A percentile compares a stretch with the other conserved stretches of the same genome.
These are phyloP conservation scores for Acanthopagrus latus DNA, from an alignment of 2,797 vertebrate genomes.

Conservation along the genomic window DNA sequence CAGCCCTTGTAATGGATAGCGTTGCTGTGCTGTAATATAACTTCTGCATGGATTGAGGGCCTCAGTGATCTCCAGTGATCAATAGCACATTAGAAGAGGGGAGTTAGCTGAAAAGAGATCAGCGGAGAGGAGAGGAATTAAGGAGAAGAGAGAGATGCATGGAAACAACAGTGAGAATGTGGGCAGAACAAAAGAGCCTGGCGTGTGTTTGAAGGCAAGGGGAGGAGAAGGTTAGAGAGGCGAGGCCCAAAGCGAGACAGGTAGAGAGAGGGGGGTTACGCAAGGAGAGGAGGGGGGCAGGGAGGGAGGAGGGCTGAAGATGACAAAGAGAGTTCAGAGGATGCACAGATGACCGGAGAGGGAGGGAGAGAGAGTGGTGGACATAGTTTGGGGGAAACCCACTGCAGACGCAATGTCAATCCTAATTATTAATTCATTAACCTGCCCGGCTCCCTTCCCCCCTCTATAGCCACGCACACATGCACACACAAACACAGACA, in stretches of 20 bases:
- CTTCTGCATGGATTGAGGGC: constrained; percentile 32
- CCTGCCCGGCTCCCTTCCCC: constrained; percentile 70
- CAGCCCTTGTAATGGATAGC: constrained; percentile 8
- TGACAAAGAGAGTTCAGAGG: constrained; percentile 72
- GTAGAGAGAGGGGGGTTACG: constrained; percentile 54
- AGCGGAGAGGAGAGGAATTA: constrained; percentile 20
- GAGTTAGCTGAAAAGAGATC: constrained; percentile 35
- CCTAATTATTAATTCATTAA: constrained; percentile 89
- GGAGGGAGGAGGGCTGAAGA: constrained; percentile 27
- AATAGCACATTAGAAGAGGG: constrained; percentile 62
- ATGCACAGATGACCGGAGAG: constrained; percentile 59
- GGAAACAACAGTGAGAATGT: constrained; percentile 36
- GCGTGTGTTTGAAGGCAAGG: constrained; percentile 67
- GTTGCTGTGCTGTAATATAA: constrained; percentile 39
- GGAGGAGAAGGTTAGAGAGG: constrained; percentile 71
- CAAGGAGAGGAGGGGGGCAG: constrained; percentile 25
- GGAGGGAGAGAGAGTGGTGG: constrained; percentile 17
- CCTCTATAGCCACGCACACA: constrained; percentile 44
- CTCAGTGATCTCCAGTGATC: constrained; percentile 59
- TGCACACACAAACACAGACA: constrained; percentile 37
- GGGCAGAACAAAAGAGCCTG: constrained; percentile 68
- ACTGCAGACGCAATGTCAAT: constrained; percentile 80
- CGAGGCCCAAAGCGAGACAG: constrained; percentile 57
- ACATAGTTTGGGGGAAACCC: constrained; percentile 66
- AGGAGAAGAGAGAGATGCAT: constrained; percentile 20